These are phyloP conservation scores for Artibeus lituratus DNA, from an alignment of 2,797 vertebrate species.

Conservation along the genomic window DNA sequence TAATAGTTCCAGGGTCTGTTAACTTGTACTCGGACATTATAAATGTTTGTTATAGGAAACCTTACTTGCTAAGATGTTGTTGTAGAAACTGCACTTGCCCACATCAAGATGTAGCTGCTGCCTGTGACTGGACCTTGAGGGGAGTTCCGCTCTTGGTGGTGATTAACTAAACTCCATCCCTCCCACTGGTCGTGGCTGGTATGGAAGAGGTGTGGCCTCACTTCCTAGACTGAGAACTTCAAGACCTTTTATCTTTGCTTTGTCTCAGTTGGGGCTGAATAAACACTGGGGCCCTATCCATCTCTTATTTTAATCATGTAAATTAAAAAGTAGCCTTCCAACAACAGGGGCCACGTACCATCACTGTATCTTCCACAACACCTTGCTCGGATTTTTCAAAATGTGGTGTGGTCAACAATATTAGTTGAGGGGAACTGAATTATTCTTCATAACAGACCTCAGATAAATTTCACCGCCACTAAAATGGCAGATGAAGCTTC, in stretches of 20 bases:
- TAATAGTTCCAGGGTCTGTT: constrained; percentile 17
- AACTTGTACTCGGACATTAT: constrained; percentile 41
- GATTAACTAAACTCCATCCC: background rate
- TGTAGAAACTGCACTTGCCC: constrained; percentile 2
- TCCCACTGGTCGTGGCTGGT: background rate
- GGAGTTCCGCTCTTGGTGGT: background rate
- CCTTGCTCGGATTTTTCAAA: background rate
- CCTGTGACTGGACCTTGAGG: background rate
- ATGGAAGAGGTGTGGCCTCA: background rate
- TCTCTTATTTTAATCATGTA: background rate
- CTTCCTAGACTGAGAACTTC: background rate
- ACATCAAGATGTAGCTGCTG: background rate
- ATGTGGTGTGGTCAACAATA: background rate
- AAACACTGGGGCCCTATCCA: background rate
- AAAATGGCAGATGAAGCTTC: background rate
- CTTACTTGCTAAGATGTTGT: constrained; percentile 29
- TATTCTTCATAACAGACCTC: background rate
- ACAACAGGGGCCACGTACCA: background rate
- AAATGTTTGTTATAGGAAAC: background rate
- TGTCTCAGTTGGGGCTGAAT: background rate
- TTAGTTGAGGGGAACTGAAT: background rate
- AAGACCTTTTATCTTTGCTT: background rate
- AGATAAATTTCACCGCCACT: background rate
- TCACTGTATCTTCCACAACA: background rate
- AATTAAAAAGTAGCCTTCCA: background rate